Evolutionary conservation across 2,113 vertebrate genomes (phyloP), one percentile per base, ranked within the genome.

Genomic region (Todiramphus chloris): DNA sequence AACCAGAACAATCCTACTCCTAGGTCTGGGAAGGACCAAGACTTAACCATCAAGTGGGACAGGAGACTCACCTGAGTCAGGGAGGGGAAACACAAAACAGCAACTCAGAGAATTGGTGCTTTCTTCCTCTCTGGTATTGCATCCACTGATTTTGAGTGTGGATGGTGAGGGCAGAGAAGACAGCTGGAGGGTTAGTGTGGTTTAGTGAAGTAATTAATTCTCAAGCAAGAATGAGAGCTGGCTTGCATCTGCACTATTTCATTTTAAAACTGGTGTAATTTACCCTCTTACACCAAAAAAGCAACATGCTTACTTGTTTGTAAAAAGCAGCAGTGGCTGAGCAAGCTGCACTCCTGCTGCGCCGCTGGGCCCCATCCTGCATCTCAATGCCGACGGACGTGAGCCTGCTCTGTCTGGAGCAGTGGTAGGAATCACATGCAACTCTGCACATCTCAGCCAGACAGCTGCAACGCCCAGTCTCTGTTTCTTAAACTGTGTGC

Each of bases 321-420:
- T 63, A 83, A 37, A 72, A 69, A 78, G 41, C 15, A 5, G 69
- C 24, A 63, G 67, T 0, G 1, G n/a, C 80, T 80, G 80, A 69
- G 76, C 55, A 72, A 73, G 87, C 58, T 80, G 80, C 25, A 2
- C 31, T 72, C 44, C 66, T 33, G 35, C 86, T 56, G 50, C 3
- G 4, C 66, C 74, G 66, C 72, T 4, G 4, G 43, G 68, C n/a
- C 59, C 39, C 4, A 1, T 51, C 78, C 78, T 11, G 50, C 0
- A 0, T 23, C 60, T 69, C 35, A 37, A 0, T 0, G 0, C 48
- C 0, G 0, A 15, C 0, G 0, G 41, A 76, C 37, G 16, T 1
- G 6, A 79, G 51, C 39, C 43, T 30, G 66, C 80, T 78, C 86
- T 4, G 2, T 23, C 14, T 3, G 4, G 46, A 75, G 48, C 18